Evolutionary conservation across 2,113 vertebrate genomes (phyloP).

Genomic region (Nesogale talazaci): DNA sequence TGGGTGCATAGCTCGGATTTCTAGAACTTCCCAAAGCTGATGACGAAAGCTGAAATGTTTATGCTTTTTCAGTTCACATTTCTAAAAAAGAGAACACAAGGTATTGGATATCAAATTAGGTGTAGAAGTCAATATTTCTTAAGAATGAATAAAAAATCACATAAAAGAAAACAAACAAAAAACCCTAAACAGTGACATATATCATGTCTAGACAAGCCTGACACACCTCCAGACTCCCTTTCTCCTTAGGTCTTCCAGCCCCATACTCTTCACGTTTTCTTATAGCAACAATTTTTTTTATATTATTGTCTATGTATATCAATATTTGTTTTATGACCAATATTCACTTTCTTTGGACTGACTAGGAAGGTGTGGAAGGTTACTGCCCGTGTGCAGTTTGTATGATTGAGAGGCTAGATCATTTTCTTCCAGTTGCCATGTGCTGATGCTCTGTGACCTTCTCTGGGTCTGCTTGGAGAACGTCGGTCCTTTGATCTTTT

Average conservation of each 20-base stretch:
- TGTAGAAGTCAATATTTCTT: background rate
- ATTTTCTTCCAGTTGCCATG: background rate
- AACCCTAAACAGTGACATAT: background rate
- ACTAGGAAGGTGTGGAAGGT: accelerated
- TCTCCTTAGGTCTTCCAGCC: background rate
- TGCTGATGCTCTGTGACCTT: accelerated
- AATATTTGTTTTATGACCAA: too few relatives aligned
- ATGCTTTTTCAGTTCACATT: too few relatives aligned
- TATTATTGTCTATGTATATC: background rate
- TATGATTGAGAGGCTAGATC: background rate
- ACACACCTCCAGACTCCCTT: accelerated
- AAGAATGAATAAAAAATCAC: background rate
- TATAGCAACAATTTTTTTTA: background rate
- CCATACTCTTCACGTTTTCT: background rate
- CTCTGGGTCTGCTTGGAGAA: background rate
- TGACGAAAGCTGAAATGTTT: too few relatives aligned
- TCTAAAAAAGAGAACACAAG: too few relatives aligned
- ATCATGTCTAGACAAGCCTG: background rate
- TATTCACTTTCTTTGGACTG: background rate
- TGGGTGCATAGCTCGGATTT: background rate
- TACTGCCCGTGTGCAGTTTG: accelerated
- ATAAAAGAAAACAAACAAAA: background rate
- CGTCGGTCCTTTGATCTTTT: too few relatives aligned
- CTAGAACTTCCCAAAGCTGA: background rate
- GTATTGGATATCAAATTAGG: background rate